These are phyloP conservation scores for Drosophila nr. medialis DNA, from an alignment of 2,888 invertebrate genomes.

Conservation along the genomic window DNA sequence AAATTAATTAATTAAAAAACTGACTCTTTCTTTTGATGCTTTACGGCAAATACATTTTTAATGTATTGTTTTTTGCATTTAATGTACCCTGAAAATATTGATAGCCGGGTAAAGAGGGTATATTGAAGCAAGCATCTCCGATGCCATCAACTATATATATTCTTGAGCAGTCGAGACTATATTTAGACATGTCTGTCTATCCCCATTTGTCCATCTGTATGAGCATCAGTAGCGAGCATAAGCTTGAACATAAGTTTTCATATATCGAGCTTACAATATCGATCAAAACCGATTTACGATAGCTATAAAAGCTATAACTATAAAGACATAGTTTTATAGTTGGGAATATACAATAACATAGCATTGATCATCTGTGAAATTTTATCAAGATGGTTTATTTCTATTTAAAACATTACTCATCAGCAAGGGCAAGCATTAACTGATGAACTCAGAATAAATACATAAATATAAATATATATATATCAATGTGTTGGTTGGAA, in stretches of 20 bases:
- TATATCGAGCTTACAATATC: background rate
- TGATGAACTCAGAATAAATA: background rate
- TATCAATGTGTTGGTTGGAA: background rate
- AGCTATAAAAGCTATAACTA: background rate
- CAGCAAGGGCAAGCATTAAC: background rate
- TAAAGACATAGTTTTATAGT: background rate
- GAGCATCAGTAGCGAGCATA: background rate
- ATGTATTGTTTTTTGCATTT: conserved; percentile 9
- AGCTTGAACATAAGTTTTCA: background rate
- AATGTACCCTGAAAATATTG: background rate
- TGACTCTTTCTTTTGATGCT: conserved; percentile 38
- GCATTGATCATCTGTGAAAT: background rate
- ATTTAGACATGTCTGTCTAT: too few relatives aligned
- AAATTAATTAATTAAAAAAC: conserved; percentile 57
- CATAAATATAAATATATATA: background rate
- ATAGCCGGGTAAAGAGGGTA: background rate
- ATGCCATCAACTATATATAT: background rate
- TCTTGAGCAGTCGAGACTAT: background rate
- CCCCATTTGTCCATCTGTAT: background rate
- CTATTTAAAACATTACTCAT: background rate
- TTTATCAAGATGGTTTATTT: background rate
- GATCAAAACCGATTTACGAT: background rate
- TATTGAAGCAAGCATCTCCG: background rate
- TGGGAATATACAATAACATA: background rate
- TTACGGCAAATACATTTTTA: conserved; percentile 24